phyloP scores from a whole-genome alignment of 2,113 vertebrate genomes.

The Ardeotis arabs region DNA sequence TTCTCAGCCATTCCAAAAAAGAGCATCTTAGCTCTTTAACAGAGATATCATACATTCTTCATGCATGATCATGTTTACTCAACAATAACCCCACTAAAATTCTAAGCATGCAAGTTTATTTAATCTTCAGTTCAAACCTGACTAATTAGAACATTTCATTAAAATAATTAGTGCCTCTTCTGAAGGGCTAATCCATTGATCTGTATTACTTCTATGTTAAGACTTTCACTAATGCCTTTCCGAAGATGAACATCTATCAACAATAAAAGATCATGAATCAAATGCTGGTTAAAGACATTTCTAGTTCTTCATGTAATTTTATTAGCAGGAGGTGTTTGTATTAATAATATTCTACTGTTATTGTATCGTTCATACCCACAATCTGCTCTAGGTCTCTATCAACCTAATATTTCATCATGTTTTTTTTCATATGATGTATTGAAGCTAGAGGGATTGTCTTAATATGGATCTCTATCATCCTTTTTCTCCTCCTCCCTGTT shows the following conservation, averaged over 20 bases:
- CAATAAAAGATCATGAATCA: conserved; percentile 9
- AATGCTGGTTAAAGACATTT: conserved; percentile 9
- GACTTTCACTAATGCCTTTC: neutral
- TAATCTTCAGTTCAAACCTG: conserved; percentile 36
- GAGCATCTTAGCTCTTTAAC: neutral
- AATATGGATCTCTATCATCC: neutral
- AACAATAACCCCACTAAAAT: neutral
- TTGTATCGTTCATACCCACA: neutral
- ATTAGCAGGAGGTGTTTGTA: neutral
- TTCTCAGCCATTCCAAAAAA: neutral
- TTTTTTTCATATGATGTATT: neutral
- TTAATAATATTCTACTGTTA: neutral
- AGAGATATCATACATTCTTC: neutral
- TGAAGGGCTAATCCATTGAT: conserved; percentile 49
- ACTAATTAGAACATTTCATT: conserved; percentile 61
- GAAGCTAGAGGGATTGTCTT: neutral
- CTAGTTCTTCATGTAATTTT: neutral
- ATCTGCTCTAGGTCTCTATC: neutral
- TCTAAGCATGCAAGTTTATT: neutral
- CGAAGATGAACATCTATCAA: neutral
- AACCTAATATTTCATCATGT: neutral
- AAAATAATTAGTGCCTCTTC: conserved; percentile 55
- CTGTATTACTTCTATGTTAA: conserved; percentile 18
- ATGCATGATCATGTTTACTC: neutral
- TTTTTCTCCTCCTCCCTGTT: neutral